A percentile compares a stretch with the other conserved stretches of the same genome.
Conservation (phyloP, 2,888 invertebrate species). For the Pyralis farinalis region DNA sequence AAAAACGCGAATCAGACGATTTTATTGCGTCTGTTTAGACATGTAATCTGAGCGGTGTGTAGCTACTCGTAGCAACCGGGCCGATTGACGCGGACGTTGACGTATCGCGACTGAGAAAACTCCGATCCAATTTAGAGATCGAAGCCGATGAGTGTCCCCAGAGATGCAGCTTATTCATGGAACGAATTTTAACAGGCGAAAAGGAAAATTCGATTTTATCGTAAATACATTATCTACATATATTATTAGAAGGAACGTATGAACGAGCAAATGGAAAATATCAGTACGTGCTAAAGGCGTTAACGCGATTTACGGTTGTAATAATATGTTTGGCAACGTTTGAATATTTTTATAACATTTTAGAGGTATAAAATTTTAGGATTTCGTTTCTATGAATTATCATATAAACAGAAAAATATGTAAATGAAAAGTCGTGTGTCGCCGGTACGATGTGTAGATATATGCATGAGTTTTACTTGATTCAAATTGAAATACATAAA, state of each 20-base stretch:
- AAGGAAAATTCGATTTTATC: constrained; percentile 46
- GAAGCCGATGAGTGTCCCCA: constrained; percentile 61
- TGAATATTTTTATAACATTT: no score
- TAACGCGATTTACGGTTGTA: constrained; percentile 4
- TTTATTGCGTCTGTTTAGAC: no score
- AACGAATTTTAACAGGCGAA: constrained; percentile 53
- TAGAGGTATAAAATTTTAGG: no score
- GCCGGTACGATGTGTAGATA: no score
- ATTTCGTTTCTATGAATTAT: no score
- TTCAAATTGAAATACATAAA: no score
- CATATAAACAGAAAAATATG: no score
- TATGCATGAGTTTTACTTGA: no score
- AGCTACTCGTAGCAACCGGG: neutral
- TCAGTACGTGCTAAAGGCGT: neutral
- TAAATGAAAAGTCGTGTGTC: no score
- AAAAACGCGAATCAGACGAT: no score
- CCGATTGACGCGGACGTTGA: constrained; percentile 34
- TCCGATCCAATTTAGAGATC: constrained; percentile 64
- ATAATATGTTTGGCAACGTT: no score
- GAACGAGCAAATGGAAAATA: constrained; percentile 6
- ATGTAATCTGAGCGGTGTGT: no score
- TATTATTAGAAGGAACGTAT: constrained; percentile 11
- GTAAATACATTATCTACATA: constrained; percentile 32
- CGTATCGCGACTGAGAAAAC: constrained; percentile 56
- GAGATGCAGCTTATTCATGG: constrained; percentile 62